Percentiles rank a stretch among this genome's conserved stretches.
Evolutionary conservation across 2,113 vertebrate species (phyloP).

Genomic region (Donacobius atricapilla): DNA sequence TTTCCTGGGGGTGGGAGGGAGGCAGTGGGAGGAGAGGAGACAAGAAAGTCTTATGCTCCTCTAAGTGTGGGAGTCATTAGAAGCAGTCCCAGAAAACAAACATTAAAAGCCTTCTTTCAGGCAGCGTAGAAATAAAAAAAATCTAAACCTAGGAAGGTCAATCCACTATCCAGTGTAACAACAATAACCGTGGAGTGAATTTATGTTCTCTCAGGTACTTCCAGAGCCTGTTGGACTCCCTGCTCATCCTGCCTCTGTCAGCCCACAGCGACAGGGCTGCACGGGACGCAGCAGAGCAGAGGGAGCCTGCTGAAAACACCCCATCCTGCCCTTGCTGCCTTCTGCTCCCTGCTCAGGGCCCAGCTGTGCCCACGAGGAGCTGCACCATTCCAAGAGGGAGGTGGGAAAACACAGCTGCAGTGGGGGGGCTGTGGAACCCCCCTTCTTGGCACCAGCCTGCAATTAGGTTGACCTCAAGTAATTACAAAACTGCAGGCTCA

Average conservation of each 20-base stretch:
- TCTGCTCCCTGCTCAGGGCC: not conserved
- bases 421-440: not conserved
- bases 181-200: not conserved
- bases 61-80: not conserved
- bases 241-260: not conserved
- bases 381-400: not conserved
- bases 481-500: not conserved
- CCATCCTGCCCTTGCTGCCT: not conserved
- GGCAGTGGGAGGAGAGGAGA: not conserved
- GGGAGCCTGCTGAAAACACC: not conserved
- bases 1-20: not conserved
- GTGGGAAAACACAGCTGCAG: not conserved
- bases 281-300: not conserved
- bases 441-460: not conserved
- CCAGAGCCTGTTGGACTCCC: not conserved
- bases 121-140: not conserved
- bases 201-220: not conserved
- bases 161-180: not conserved
- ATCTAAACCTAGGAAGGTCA: not conserved
- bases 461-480: not conserved
- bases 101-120: not conserved
- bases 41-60: not conserved
- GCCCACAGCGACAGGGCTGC: rapidly evolving
- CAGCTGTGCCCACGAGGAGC: not conserved
- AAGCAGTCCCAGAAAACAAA: slow-evolving; percentile 12